Evolutionary conservation across 2,113 vertebrate species (phyloP).

Genomic region (Lepus americanus): DNA sequence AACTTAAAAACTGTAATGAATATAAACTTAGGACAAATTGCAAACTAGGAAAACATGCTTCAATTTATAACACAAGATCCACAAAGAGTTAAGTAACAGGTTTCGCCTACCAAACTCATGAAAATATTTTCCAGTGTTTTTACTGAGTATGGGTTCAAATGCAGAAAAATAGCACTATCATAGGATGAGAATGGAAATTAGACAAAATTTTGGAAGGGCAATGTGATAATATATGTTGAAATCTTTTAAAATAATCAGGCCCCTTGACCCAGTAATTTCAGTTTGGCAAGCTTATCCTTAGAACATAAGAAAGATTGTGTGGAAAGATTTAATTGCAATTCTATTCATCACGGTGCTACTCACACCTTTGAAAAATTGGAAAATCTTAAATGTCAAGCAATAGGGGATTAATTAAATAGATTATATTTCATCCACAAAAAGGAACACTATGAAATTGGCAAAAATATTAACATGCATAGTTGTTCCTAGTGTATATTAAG

Average conservation of each 20-base stretch:
- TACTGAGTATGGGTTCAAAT: background rate
- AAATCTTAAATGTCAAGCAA: conserved; percentile 78
- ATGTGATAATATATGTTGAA: conserved; percentile 44
- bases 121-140: conserved; percentile 35
- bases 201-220: background rate
- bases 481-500: conserved; percentile 28
- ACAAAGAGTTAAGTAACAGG: background rate
- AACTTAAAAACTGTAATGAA: no score
- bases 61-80: background rate
- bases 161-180: conserved; percentile 1
- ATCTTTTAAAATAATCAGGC: conserved; percentile 48
- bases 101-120: conserved; percentile 34
- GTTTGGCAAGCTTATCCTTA: conserved; percentile 51
- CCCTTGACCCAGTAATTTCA: conserved; percentile 67
- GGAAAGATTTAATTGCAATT: conserved; percentile 74
- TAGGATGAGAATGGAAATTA: background rate
- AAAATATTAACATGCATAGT: conserved; percentile 46
- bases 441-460: conserved; percentile 50
- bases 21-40: background rate
- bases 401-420: conserved; percentile 75
- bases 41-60: background rate
- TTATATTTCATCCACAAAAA: conserved; percentile 43
- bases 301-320: conserved; percentile 51
- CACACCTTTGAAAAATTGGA: conserved; percentile 66
- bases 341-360: conserved; percentile 45